A percentile compares a stretch with the other conserved stretches of the same genome.
These are phyloP conservation scores for Carposina sasakii DNA, from an alignment of 1,140 invertebrate genomes.

Conservation along the genomic window DNA sequence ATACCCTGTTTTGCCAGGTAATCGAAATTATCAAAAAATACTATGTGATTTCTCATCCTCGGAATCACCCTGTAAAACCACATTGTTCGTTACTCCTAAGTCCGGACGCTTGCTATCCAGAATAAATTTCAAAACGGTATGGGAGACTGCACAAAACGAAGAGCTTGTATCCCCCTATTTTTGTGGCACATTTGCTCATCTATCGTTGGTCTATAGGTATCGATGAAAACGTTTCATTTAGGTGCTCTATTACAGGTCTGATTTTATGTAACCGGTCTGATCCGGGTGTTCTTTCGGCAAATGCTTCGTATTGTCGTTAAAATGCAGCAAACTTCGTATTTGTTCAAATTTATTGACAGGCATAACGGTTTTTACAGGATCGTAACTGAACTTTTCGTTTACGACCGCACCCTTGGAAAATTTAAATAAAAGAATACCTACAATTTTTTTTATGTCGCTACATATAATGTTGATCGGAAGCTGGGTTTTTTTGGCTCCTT, in stretches of 20 bases:
- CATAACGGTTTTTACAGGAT: constrained; percentile 25
- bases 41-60: background rate
- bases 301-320: constrained; percentile 33
- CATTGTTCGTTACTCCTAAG: constrained; percentile 35
- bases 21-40: constrained; percentile 38
- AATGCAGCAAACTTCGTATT: constrained; percentile 30
- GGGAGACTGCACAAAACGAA: constrained; percentile 36
- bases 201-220: constrained; percentile 34
- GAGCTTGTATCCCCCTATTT: constrained; percentile 51
- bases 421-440: constrained; percentile 28
- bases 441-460: constrained; percentile 27
- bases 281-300: constrained; percentile 23
- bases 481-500: constrained; percentile 25
- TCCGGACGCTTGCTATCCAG: constrained; percentile 37
- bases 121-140: constrained; percentile 33
- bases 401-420: constrained; percentile 26
- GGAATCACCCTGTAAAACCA: constrained; percentile 18
- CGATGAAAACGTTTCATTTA: constrained; percentile 33
- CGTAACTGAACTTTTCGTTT: constrained; percentile 26
- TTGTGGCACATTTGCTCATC: constrained; percentile 42
- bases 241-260: constrained; percentile 32
- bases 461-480: constrained; percentile 22
- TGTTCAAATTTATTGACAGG: constrained; percentile 31
- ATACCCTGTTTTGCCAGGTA: constrained; percentile 33
- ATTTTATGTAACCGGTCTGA: constrained; percentile 36